phyloP scores from a whole-genome alignment of 2,797 vertebrate genomes.

The Sphenopsis melanotis region DNA sequence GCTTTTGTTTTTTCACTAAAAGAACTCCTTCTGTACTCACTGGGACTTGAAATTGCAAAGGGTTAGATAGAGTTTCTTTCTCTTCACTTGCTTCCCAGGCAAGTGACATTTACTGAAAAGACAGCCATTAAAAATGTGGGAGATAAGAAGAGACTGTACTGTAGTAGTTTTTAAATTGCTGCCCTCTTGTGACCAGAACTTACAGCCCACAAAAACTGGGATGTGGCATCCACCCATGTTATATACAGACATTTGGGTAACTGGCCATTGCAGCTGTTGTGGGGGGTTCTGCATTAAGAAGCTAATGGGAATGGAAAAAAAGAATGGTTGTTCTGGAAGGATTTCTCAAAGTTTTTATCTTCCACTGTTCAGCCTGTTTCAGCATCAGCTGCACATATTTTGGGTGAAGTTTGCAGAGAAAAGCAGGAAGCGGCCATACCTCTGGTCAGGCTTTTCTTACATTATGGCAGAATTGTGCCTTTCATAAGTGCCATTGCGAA shows the following conservation, averaged over 20 bases:
- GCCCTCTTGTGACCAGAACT: conserved; percentile 38
- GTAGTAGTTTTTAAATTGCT: conserved; percentile 26
- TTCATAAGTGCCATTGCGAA: conserved; percentile 95
- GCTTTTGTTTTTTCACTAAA: background rate
- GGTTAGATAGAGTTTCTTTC: background rate
- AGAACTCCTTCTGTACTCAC: background rate
- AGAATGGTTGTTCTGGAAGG: background rate
- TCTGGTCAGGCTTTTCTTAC: conserved; percentile 93
- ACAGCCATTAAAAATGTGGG: background rate
- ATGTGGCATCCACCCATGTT: background rate
- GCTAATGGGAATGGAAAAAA: background rate
- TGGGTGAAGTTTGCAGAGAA: conserved; percentile 96
- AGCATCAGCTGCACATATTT: conserved; percentile 88
- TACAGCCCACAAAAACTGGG: background rate
- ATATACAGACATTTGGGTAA: background rate
- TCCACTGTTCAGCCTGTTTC: conserved; percentile 86
- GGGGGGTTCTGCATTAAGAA: background rate
- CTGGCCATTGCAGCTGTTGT: background rate
- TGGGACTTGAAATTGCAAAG: background rate
- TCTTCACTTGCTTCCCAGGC: background rate
- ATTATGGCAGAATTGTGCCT: conserved; percentile 94
- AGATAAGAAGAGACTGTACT: background rate
- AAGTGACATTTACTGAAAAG: background rate
- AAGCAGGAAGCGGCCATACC: conserved; percentile 98
- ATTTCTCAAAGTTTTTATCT: background rate